Evolutionary conservation across 2,797 vertebrate species (phyloP).

Genomic region (Cephalopachus bancanus): DNA sequence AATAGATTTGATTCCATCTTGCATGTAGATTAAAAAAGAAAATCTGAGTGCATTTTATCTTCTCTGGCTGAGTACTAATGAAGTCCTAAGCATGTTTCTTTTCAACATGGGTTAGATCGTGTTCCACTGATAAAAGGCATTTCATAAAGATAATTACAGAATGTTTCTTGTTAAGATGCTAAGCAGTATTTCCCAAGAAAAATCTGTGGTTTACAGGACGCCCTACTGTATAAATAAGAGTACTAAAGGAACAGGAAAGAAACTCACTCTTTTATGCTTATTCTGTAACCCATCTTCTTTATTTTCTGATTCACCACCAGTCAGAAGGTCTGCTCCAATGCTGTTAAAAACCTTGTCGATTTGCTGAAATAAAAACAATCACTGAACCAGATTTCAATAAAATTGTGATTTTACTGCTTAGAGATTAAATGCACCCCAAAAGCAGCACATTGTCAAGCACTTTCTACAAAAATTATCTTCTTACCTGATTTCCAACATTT

Average conservation of each 20-base stretch:
- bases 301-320: conserved; percentile 90
- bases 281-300: conserved; percentile 93
- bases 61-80: not conserved
- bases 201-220: not conserved
- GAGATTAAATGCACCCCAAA: conserved; percentile 24
- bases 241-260: not conserved
- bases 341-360: conserved; percentile 94
- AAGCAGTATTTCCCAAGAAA: conserved; percentile 50
- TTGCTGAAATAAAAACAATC: conserved; percentile 87
- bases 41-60: too few relatives aligned
- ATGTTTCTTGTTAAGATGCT: conserved; percentile 42
- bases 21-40: too few relatives aligned
- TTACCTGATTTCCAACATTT: conserved; percentile 92
- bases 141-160: conserved; percentile 27
- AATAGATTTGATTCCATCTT: too few relatives aligned
- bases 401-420: conserved; percentile 29
- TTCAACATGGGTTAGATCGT: not conserved
- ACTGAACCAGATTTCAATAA: not conserved
- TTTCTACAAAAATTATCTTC: conserved; percentile 44
- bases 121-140: not conserved
- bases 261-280: conserved; percentile 93
- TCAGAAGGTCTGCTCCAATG: conserved; percentile 90
- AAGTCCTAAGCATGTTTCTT: not conserved
- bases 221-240: conserved; percentile 16
- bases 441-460: not conserved